Conservation (phyloP, 1,140 invertebrate genomes). For the Pomacea maculata region DNA sequence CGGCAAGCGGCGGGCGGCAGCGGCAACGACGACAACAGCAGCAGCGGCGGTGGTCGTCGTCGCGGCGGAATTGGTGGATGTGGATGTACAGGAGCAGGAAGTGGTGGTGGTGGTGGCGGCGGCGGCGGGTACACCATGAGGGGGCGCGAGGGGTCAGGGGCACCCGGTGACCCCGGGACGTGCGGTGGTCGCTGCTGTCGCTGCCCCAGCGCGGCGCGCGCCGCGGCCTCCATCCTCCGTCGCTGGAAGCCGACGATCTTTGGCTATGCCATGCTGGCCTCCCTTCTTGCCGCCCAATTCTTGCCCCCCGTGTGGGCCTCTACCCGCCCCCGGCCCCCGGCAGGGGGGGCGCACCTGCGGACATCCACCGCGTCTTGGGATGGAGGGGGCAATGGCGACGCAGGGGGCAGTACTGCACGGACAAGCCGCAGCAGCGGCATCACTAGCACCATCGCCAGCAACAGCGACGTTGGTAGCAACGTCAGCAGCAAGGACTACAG, state of each 20-base stretch:
- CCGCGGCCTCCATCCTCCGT: not conserved
- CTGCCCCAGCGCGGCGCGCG: not conserved
- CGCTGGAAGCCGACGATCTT: conserved; percentile 18
- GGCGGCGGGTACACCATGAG: conserved; percentile 15
- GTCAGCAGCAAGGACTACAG: not conserved
- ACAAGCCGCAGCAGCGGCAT: not conserved
- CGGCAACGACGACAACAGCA: not conserved
- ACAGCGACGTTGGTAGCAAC: too few relatives aligned
- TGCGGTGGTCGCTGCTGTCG: conserved; percentile 1
- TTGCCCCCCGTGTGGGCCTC: conserved; percentile 18
- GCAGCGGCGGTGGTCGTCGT: not conserved
- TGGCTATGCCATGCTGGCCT: conserved; percentile 21
- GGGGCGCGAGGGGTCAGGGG: conserved; percentile 13
- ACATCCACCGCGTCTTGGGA: not conserved
- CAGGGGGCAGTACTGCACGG: not conserved
- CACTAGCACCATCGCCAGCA: too few relatives aligned
- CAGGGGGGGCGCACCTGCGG: not conserved
- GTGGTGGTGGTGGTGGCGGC: not conserved
- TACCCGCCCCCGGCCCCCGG: not conserved
- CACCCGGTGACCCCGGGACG: not conserved
- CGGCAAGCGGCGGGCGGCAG: not conserved
- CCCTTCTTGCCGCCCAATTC: conserved; percentile 9
- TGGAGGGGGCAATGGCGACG: not conserved
- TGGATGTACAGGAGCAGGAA: not conserved
- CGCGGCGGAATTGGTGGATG: not conserved